These are phyloP conservation scores for Fabriciana adippe DNA, from an alignment of 2,888 invertebrate species.

Conservation along the genomic window DNA sequence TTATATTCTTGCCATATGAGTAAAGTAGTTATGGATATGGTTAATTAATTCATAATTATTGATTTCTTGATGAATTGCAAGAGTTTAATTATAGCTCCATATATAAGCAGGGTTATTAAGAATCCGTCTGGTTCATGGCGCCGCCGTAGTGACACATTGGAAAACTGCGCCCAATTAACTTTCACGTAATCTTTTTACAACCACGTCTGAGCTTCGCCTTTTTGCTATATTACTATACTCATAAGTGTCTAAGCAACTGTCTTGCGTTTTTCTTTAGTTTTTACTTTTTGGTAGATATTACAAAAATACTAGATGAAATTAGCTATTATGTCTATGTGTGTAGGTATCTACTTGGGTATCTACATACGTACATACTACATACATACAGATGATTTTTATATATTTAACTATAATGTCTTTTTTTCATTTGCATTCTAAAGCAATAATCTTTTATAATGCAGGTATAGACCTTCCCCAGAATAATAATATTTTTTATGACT, in stretches of 20 bases:
- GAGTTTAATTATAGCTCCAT: conserved; percentile 20
- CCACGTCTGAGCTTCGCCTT: neutral
- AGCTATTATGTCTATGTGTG: too few relatives aligned
- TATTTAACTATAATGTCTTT: too few relatives aligned
- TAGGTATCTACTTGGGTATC: too few relatives aligned
- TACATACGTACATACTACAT: too few relatives aligned
- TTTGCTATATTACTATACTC: too few relatives aligned
- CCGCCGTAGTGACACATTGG: conserved; percentile 19
- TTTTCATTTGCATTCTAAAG: too few relatives aligned
- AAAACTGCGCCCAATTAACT: conserved; percentile 29
- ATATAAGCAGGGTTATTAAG: conserved; percentile 21
- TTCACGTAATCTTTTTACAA: conserved; percentile 17
- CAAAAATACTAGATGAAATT: too few relatives aligned
- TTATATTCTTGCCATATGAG: conserved; percentile 1
- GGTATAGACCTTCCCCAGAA: neutral
- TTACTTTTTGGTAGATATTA: too few relatives aligned
- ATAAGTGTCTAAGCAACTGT: too few relatives aligned
- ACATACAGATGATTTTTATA: too few relatives aligned
- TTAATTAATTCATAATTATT: conserved; percentile 19
- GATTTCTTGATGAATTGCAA: conserved; percentile 18
- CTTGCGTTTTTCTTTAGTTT: too few relatives aligned
- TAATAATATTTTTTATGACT: conserved; percentile 22
- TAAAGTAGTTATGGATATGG: conserved; percentile 8
- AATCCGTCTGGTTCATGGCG: conserved; percentile 25
- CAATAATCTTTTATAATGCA: neutral